Evolutionary conservation across 2,888 invertebrate genomes (phyloP).

Genomic region (Tetragonisca angustula): DNA sequence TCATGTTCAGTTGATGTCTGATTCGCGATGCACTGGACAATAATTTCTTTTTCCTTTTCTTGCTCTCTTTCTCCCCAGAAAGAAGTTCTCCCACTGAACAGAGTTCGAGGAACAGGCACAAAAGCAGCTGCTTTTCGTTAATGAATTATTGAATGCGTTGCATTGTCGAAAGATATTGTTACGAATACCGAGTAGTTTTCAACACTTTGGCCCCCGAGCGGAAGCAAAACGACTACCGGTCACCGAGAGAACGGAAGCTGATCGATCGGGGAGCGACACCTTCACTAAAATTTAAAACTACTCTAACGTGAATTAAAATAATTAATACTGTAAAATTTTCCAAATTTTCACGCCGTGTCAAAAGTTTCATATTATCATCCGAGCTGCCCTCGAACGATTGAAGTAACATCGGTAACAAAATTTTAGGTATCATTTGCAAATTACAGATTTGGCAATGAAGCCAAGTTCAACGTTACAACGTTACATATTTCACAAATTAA

Average conservation of each 20-base stretch:
- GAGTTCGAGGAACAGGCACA: neutral
- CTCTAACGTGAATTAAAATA: no score
- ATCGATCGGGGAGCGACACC: neutral
- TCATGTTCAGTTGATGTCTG: no score
- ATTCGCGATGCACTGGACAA: no score
- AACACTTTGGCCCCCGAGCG: conserved; percentile 3
- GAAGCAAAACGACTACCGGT: neutral
- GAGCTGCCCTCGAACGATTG: neutral
- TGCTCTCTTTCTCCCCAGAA: neutral
- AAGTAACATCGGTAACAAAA: neutral
- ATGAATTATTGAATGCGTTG: conserved; percentile 2
- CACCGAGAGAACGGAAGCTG: neutral
- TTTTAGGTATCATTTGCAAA: neutral
- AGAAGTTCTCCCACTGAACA: no score
- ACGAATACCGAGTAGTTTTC: conserved; percentile 15
- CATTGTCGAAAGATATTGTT: neutral
- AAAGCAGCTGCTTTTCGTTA: neutral
- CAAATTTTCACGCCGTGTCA: neutral
- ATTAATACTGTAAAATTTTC: neutral
- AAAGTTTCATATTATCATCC: neutral
- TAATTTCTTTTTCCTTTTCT: no score
- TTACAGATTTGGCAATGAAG: no score
- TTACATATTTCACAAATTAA: no score
- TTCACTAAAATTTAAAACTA: neutral
- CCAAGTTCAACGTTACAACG: no score